These are phyloP conservation scores for Halichondria panicea DNA, from an alignment of 37 sponge, comb jelly and placozoan genomes.

Conservation along the genomic window DNA sequence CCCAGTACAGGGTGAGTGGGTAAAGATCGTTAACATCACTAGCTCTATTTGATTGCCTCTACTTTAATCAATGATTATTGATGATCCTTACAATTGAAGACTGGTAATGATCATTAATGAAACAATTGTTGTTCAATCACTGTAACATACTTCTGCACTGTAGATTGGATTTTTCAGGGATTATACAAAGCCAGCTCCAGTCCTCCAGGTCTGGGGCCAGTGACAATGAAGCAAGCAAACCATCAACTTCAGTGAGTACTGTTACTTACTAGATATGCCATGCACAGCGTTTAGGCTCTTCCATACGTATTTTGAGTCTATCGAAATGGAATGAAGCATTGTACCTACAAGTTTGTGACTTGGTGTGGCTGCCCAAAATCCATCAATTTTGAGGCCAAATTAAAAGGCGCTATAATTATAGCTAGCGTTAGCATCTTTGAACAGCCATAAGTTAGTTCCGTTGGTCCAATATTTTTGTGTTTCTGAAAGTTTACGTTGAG, in stretches of 20 bases:
- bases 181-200: slow-evolving; percentile 45
- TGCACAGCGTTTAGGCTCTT: neutral
- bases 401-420: too few species aligned
- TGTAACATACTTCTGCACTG: neutral
- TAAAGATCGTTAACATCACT: neutral
- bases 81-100: too few species aligned
- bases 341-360: neutral
- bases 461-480: too few species aligned
- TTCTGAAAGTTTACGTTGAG: too few species aligned
- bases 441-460: too few species aligned
- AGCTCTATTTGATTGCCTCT: too few species aligned
- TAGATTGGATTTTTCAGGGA: slow-evolving; percentile 34
- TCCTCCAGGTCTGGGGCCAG: neutral
- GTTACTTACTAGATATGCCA: neutral
- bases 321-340: neutral
- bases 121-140: neutral
- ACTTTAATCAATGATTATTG: too few species aligned
- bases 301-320: neutral
- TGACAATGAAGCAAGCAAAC: slow-evolving; percentile 28
- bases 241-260: slow-evolving; percentile 22
- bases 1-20: slow-evolving; percentile 19
- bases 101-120: too few species aligned
- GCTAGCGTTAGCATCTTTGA: too few species aligned
- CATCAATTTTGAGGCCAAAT: too few species aligned
- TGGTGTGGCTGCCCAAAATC: too few species aligned